Conservation (phyloP, 2,888 invertebrate genomes). For the Aphodius sticticus region DNA sequence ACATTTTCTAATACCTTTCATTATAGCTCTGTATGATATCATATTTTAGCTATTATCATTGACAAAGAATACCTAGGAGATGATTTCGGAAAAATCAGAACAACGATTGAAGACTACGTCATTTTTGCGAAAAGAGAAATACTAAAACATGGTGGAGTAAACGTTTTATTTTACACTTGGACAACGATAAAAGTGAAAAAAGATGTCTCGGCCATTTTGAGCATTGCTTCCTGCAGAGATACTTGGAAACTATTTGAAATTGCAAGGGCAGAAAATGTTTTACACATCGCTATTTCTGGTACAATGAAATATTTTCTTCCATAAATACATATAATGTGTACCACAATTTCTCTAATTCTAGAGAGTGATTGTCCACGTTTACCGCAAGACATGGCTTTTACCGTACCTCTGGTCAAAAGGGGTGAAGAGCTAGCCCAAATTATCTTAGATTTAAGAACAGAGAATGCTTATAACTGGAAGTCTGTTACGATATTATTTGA, state of each 20-base stretch:
- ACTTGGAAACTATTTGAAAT: slow-evolving; percentile 77
- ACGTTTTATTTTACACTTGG: slow-evolving; percentile 74
- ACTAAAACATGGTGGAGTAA: slow-evolving; percentile 73
- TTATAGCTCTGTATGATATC: background rate
- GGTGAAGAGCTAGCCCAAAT: slow-evolving; percentile 82
- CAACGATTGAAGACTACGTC: slow-evolving; percentile 66
- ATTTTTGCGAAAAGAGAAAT: slow-evolving; percentile 66
- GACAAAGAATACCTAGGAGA: slow-evolving; percentile 73
- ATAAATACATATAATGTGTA: no score
- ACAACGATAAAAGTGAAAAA: slow-evolving; percentile 72
- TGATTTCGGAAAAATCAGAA: slow-evolving; percentile 68
- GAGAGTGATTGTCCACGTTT: slow-evolving; percentile 82
- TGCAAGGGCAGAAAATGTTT: slow-evolving; percentile 69
- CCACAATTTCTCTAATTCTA: slow-evolving; percentile 43
- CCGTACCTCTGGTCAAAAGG: slow-evolving; percentile 71
- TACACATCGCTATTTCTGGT: slow-evolving; percentile 78
- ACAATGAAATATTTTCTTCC: slow-evolving; percentile 33
- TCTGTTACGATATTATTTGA: slow-evolving; percentile 77
- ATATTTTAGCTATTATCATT: slow-evolving; percentile 71
- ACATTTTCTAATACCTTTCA: no score
- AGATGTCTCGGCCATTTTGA: slow-evolving; percentile 76
- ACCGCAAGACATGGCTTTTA: slow-evolving; percentile 72
- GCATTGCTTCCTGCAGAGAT: slow-evolving; percentile 76
- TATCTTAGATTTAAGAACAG: slow-evolving; percentile 75
- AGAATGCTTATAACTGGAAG: slow-evolving; percentile 74